phyloP scores from a whole-genome alignment of 2,113 vertebrate genomes.

The Hepsetus odoe region DNA sequence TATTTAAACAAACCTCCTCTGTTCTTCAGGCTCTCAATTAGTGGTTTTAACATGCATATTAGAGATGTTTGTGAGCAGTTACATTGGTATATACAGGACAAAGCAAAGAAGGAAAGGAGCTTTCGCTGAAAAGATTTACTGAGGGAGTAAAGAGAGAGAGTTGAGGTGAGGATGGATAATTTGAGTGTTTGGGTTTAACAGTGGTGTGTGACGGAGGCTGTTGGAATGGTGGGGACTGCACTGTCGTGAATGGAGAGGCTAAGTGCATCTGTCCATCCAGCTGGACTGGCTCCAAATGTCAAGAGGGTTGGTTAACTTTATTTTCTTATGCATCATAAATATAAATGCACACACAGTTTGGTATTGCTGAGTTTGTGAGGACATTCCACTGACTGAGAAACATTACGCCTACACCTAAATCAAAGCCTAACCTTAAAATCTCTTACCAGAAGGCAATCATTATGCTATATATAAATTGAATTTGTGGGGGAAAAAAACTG shows the following conservation, averaged over 20 bases:
- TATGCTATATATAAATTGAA: too few relatives aligned
- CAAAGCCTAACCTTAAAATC: too few relatives aligned
- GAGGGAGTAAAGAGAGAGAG: neutral
- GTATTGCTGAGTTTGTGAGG: too few relatives aligned
- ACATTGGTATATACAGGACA: neutral
- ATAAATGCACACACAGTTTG: neutral
- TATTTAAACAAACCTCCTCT: slow-evolving; percentile 60
- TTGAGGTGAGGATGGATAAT: neutral
- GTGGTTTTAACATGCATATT: too few relatives aligned
- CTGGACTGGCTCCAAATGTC: slow-evolving; percentile 84
- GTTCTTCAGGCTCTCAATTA: too few relatives aligned
- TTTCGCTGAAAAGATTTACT: neutral
- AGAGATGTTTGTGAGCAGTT: neutral
- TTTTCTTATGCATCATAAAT: neutral
- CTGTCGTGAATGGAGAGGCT: slow-evolving; percentile 76
- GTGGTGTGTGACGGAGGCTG: slow-evolving; percentile 85
- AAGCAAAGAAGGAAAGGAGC: neutral
- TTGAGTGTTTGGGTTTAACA: slow-evolving; percentile 60
- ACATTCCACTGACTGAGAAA: too few relatives aligned
- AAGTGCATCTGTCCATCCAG: slow-evolving; percentile 84
- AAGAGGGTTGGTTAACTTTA: slow-evolving; percentile 76
- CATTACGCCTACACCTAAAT: too few relatives aligned
- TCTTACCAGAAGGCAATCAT: too few relatives aligned
- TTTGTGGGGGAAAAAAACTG: too few relatives aligned
- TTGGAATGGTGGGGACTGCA: slow-evolving; percentile 84